A percentile compares a stretch with the other conserved stretches of the same genome.
Conservation (phyloP, 2,797 vertebrate species). For the Cryptoprocta ferox region DNA sequence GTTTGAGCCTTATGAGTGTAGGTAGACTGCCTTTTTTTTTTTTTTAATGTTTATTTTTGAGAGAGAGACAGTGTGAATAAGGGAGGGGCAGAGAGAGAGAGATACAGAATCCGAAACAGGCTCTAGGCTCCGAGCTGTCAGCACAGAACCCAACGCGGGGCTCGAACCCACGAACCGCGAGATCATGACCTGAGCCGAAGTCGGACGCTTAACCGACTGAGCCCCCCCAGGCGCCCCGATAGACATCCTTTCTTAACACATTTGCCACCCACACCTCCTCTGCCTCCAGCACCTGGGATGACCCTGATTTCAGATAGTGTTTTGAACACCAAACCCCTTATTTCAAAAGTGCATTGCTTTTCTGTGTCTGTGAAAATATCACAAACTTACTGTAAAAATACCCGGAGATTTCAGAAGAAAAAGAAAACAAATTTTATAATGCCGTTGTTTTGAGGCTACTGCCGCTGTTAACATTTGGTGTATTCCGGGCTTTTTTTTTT, state of each 20-base stretch:
- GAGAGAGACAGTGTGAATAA: too few relatives aligned
- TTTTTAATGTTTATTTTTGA: too few relatives aligned
- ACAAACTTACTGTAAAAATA: neutral
- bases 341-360: slow-evolving; percentile 25
- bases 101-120: too few relatives aligned
- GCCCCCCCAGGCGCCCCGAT: too few relatives aligned
- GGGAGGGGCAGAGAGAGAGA: too few relatives aligned
- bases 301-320: slow-evolving; percentile 20
- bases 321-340: slow-evolving; percentile 36
- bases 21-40: slow-evolving; percentile 5
- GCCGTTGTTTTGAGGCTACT: neutral
- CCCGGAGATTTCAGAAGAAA: neutral
- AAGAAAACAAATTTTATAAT: neutral
- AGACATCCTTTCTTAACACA: slow-evolving; percentile 8
- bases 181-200: too few relatives aligned
- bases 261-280: neutral
- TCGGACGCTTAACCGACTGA: too few relatives aligned
- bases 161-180: too few relatives aligned
- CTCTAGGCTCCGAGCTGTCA: too few relatives aligned
- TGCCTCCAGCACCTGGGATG: neutral
- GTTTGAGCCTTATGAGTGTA: slow-evolving; percentile 11
- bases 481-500: neutral
- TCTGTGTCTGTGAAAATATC: neutral
- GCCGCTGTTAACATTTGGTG: neutral
- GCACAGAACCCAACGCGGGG: too few relatives aligned